phyloP scores from a whole-genome alignment of 1,140 invertebrate species.

The Parapsyche elsis region DNA sequence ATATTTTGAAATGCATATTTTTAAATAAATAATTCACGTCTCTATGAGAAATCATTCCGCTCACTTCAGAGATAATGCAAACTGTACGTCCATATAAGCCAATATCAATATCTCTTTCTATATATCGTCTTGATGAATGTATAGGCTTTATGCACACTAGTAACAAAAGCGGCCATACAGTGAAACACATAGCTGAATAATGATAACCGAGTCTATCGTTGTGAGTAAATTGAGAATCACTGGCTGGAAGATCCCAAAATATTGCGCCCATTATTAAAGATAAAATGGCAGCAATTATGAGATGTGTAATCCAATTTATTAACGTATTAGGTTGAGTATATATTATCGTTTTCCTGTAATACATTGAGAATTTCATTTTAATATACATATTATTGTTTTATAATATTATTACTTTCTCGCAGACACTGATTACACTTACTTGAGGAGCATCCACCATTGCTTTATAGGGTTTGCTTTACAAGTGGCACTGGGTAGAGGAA shows the following conservation, averaged over 20 bases:
- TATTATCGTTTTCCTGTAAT: slow-evolving; percentile 70
- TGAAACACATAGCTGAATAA: slow-evolving; percentile 82
- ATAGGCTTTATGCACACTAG: slow-evolving; percentile 76
- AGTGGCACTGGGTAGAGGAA: slow-evolving; percentile 75
- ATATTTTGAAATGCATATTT: slow-evolving; percentile 13
- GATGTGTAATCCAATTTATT: slow-evolving; percentile 79
- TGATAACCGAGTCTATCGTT: slow-evolving; percentile 86
- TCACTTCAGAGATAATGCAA: slow-evolving; percentile 83
- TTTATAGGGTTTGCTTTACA: slow-evolving; percentile 70
- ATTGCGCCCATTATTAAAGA: slow-evolving; percentile 87
- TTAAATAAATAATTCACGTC: slow-evolving; percentile 55
- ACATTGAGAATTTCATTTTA: neutral
- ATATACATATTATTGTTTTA: neutral
- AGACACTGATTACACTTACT: slow-evolving; percentile 65
- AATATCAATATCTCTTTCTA: slow-evolving; percentile 83
- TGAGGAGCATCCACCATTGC: slow-evolving; percentile 77
- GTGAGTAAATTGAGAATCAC: slow-evolving; percentile 74
- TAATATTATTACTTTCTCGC: slow-evolving; percentile 56
- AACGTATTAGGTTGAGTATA: slow-evolving; percentile 90
- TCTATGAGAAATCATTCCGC: slow-evolving; percentile 60
- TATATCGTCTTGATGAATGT: slow-evolving; percentile 73
- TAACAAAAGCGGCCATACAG: slow-evolving; percentile 81
- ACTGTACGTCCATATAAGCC: slow-evolving; percentile 82
- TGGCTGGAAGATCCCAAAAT: slow-evolving; percentile 87
- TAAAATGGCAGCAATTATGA: slow-evolving; percentile 81